A percentile compares a stretch with the other conserved stretches of the same genome.
Conservation (phyloP, 2,113 vertebrate genomes). For the Ranitomeya variabilis region DNA sequence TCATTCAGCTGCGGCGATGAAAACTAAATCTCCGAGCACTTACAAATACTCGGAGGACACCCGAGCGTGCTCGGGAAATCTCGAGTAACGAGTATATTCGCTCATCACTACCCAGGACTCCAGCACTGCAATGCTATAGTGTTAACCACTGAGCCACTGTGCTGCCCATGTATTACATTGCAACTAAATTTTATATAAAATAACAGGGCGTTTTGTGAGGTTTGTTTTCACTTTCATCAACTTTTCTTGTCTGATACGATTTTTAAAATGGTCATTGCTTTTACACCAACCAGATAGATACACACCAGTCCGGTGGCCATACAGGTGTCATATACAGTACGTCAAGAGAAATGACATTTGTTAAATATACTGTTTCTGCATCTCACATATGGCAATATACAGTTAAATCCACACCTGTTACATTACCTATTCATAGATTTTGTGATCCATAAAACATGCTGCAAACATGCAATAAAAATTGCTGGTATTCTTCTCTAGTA, state of each 20-base stretch:
- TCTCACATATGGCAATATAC: slow-evolving; percentile 1
- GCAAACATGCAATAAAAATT: neutral
- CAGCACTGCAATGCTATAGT: too few species aligned
- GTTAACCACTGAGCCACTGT: too few species aligned
- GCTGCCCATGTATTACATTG: too few species aligned
- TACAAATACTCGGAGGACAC: too few species aligned
- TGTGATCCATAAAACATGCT: slow-evolving; percentile 16
- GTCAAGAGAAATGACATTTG: slow-evolving; percentile 2
- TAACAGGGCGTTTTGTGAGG: neutral
- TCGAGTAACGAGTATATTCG: too few species aligned
- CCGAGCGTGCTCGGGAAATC: too few species aligned
- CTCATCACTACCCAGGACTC: too few species aligned
- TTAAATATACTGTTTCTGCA: neutral
- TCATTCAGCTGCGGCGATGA: too few species aligned
- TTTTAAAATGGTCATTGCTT: neutral
- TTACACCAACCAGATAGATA: neutral
- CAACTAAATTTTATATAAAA: neutral
- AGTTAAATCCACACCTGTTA: neutral
- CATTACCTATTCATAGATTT: neutral
- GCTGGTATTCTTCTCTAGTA: neutral
- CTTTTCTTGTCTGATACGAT: neutral
- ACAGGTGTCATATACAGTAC: slow-evolving; percentile 10
- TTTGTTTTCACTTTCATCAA: neutral
- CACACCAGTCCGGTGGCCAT: neutral
- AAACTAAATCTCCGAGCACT: too few species aligned